phyloP scores from a whole-genome alignment of 2,797 vertebrate species.

The Dallia pectoralis region DNA sequence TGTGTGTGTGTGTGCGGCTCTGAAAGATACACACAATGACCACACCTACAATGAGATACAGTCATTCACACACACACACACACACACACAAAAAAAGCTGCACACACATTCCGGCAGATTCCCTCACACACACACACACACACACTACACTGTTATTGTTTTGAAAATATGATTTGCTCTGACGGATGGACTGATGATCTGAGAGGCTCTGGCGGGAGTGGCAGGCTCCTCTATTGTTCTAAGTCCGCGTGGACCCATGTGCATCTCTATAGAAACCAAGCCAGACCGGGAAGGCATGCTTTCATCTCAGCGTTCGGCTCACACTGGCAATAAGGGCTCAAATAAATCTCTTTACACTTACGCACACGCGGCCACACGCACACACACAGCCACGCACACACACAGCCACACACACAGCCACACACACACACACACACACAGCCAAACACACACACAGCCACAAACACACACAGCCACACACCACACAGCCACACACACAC shows the following conservation, averaged over 20 bases:
- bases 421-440: constrained; percentile 15
- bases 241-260: constrained; percentile 80
- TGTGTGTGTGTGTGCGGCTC: constrained; percentile 36
- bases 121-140: constrained; percentile 7
- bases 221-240: constrained; percentile 78
- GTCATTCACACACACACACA: constrained; percentile 57
- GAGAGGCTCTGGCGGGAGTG: constrained; percentile 65
- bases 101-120: constrained; percentile 32
- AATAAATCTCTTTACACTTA: constrained; percentile 63
- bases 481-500: not conserved
- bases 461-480: not conserved
- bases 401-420: constrained; percentile 20
- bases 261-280: constrained; percentile 88
- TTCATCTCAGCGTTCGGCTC: constrained; percentile 85
- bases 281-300: constrained; percentile 83
- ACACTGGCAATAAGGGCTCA: constrained; percentile 78
- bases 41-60: constrained; percentile 17
- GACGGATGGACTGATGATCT: constrained; percentile 66
- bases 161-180: constrained; percentile 78
- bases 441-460: constrained; percentile 1
- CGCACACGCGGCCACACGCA: not conserved
- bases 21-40: constrained; percentile 60
- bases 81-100: constrained; percentile 8
- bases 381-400: constrained; percentile 35
- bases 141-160: constrained; percentile 70